phyloP scores from a whole-genome alignment of 2,113 vertebrate genomes.

The Mirounga angustirostris region DNA sequence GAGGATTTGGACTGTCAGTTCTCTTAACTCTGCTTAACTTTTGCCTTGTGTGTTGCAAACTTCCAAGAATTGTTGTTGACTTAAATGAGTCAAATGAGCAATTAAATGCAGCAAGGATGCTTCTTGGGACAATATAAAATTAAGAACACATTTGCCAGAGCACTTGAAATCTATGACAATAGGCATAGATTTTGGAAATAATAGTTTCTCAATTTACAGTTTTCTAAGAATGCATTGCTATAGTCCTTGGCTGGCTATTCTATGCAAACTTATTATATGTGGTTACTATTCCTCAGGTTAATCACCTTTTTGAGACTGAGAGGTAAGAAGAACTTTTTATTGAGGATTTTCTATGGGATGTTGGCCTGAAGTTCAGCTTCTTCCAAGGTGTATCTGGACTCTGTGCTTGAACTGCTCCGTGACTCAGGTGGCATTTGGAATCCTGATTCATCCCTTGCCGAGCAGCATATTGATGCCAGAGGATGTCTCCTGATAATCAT shows the following conservation, averaged over 20 bases:
- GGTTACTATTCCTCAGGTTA: neutral
- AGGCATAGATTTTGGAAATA: neutral
- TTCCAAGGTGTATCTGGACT: slow-evolving; percentile 16
- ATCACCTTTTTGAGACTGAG: slow-evolving; percentile 15
- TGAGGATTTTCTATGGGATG: slow-evolving; percentile 2
- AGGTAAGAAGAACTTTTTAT: neutral
- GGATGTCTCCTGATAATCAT: slow-evolving; percentile 48
- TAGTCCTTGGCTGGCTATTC: neutral
- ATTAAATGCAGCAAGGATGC: neutral
- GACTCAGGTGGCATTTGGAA: slow-evolving; percentile 51
- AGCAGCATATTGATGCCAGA: slow-evolving; percentile 36
- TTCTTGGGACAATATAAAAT: slow-evolving; percentile 24
- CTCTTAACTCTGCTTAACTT: slow-evolving; percentile 9
- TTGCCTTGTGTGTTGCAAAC: neutral
- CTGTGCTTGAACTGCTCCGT: neutral
- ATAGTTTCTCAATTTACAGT: neutral
- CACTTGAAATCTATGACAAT: neutral
- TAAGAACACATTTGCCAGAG: slow-evolving; percentile 23
- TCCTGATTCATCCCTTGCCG: slow-evolving; percentile 51
- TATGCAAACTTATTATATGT: neutral
- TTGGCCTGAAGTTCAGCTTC: slow-evolving; percentile 19
- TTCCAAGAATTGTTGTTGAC: neutral
- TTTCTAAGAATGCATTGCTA: slow-evolving; percentile 11
- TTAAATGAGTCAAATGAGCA: slow-evolving; percentile 2
- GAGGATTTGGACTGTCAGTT: neutral